Base-by-base conservation (phyloP, 2,797 vertebrate species). In the Rallus crepitans region DNA sequence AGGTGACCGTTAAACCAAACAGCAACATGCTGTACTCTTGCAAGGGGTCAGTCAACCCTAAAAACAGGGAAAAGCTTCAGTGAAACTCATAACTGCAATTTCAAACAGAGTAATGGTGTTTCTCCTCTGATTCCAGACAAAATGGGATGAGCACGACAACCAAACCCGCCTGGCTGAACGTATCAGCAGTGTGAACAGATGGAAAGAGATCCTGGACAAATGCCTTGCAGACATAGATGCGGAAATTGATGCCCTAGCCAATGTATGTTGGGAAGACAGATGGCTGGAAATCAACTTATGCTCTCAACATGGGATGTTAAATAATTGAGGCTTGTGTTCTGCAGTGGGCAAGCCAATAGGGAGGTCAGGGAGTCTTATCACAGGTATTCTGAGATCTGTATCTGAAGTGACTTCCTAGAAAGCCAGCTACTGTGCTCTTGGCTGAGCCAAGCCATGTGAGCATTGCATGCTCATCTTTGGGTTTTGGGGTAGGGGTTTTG, bases 71-170 rank as follows among this genome's bases (percentile, higher is more conserved):
- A 18, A 8, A 20, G 57, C 72, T 82, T 61, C 23, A 20, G 75
- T 45, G 30, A 24, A 42, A 20, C 33, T n/a, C 48, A 27, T 21
- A 40, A 15, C 6, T 53, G 40, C 70, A 14, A 3, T 37, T 63
- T 17, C 11, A 23, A 65, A 65, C 23, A 31, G 13, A 24, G 11
- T 76, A 45, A 88, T 12, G 16, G 31, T 2, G 2, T 66, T 86
- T 95, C 55, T 93, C 53, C 79, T 56, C 65, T 75, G 80, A 96
- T 94, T 95, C 65, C 94, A 99, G 99, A 99, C 99, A 2, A 93
- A 73, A 65, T 99, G 99, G 99, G 98, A 99, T 64, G 98, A 99
- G 96, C 97, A 97, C 1, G 98, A 99, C 82, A 99, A 98, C 50
- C 98, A 87, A 61, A 98, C 97, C 21, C 96, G 98, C 61, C 96